phyloP scores from a whole-genome alignment of 2,113 vertebrate genomes.

The Jacana jacana region DNA sequence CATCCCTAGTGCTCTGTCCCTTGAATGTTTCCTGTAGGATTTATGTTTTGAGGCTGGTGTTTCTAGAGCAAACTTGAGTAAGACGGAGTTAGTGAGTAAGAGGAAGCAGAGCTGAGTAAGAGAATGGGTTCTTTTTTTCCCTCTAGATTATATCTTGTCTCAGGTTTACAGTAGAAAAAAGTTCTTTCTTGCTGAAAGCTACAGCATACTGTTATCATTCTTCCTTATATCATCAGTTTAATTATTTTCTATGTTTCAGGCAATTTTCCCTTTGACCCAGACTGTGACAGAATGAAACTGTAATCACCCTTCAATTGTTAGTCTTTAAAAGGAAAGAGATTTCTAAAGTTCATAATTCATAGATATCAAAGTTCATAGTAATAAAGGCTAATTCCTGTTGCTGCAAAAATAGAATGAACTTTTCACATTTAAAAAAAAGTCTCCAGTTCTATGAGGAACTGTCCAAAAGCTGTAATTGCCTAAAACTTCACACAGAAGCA shows the following conservation, averaged over 20 bases:
- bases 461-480: background rate
- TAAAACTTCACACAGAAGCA: background rate
- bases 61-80: background rate
- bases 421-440: background rate
- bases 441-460: background rate
- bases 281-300: background rate
- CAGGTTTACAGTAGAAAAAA: background rate
- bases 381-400: background rate
- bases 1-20: background rate
- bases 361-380: background rate
- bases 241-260: background rate
- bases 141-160: background rate
- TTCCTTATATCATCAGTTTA: background rate
- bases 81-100: background rate
- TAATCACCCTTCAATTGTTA: background rate
- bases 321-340: background rate
- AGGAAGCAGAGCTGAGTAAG: background rate
- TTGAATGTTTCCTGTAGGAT: background rate
- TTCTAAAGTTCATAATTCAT: background rate
- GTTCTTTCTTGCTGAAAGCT: background rate
- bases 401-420: conserved; percentile 9
- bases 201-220: background rate
- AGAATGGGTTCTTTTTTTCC: background rate
- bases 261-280: background rate
- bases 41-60: background rate